A percentile compares a stretch with the other conserved stretches of the same genome.
These are phyloP conservation scores for Bufotes viridis DNA, from an alignment of 2,797 vertebrate species.

Conservation along the genomic window DNA sequence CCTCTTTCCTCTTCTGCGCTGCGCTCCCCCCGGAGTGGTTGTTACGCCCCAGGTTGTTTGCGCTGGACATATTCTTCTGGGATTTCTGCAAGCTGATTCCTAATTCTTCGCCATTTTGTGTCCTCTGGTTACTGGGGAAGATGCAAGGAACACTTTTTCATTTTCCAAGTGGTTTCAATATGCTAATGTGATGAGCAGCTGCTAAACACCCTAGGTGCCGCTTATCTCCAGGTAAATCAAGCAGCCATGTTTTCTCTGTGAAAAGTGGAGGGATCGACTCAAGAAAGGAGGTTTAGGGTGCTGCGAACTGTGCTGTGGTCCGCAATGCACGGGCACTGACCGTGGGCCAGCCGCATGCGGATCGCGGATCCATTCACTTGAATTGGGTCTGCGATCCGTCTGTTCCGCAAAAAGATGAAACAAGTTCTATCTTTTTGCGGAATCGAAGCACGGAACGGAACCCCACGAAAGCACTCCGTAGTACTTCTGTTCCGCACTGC, in stretches of 20 bases:
- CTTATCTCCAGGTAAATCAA: background rate
- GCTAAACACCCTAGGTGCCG: background rate
- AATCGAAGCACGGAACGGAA: too few relatives aligned
- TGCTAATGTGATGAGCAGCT: background rate
- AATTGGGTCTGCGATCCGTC: too few relatives aligned
- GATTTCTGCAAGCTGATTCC: constrained; percentile 79
- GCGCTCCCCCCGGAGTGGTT: constrained; percentile 49
- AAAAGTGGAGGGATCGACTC: background rate
- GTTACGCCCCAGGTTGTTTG: constrained; percentile 71
- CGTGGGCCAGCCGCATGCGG: too few relatives aligned
- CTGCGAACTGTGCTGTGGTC: too few relatives aligned
- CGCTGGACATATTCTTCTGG: constrained; percentile 88
- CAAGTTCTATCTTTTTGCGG: too few relatives aligned
- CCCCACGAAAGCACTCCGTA: too few relatives aligned
- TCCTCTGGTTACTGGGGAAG: constrained; percentile 41
- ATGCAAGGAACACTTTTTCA: background rate
- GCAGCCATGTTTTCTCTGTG: background rate
- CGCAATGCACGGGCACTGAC: too few relatives aligned
- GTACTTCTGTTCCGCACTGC: too few relatives aligned
- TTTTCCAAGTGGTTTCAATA: background rate
- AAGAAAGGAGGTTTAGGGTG: background rate
- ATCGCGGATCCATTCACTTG: too few relatives aligned
- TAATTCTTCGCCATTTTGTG: constrained; percentile 74
- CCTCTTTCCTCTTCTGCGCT: constrained; percentile 75
- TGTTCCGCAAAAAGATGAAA: too few relatives aligned